Evolutionary conservation across 2,888 invertebrate genomes (phyloP).

Genomic region (Leptinotarsa tumamoca): DNA sequence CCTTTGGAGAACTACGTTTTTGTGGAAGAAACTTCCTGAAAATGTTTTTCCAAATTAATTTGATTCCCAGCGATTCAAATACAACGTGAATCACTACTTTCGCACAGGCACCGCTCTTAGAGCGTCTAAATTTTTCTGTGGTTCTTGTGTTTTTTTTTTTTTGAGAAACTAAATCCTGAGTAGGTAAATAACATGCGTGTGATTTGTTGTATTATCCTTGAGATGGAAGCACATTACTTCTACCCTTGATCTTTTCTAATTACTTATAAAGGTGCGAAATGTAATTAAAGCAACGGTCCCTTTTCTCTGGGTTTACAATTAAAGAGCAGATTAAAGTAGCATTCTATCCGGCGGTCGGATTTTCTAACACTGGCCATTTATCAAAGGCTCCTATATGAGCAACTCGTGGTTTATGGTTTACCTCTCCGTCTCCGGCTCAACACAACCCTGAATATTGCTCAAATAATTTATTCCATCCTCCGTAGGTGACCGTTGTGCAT

Average conservation of each 20-base stretch:
- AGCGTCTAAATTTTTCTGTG: too few species aligned
- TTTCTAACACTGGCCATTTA: slow-evolving; percentile 58
- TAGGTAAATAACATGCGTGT: background rate
- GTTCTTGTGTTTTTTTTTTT: too few species aligned
- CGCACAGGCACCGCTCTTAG: too few species aligned
- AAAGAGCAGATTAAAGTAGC: slow-evolving; percentile 45
- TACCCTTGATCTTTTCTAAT: slow-evolving; percentile 34
- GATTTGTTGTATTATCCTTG: background rate
- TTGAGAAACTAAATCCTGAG: too few species aligned
- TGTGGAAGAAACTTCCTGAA: too few species aligned
- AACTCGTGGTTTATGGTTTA: slow-evolving; percentile 58
- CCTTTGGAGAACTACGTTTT: too few species aligned
- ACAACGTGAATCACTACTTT: too few species aligned
- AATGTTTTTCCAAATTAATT: too few species aligned
- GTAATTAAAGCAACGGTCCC: slow-evolving; percentile 46
- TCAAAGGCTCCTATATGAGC: slow-evolving; percentile 54
- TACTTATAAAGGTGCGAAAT: slow-evolving; percentile 41
- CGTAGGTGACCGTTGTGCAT: background rate
- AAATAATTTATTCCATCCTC: slow-evolving; percentile 7
- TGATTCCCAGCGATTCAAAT: too few species aligned
- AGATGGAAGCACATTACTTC: background rate
- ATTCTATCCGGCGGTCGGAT: slow-evolving; percentile 50
- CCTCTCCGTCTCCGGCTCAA: slow-evolving; percentile 53
- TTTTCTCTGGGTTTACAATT: slow-evolving; percentile 44
- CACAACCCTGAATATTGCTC: slow-evolving; percentile 37